Evolutionary conservation across 2,888 invertebrate species (phyloP).

Genomic region (Iphiclides podalirius): DNA sequence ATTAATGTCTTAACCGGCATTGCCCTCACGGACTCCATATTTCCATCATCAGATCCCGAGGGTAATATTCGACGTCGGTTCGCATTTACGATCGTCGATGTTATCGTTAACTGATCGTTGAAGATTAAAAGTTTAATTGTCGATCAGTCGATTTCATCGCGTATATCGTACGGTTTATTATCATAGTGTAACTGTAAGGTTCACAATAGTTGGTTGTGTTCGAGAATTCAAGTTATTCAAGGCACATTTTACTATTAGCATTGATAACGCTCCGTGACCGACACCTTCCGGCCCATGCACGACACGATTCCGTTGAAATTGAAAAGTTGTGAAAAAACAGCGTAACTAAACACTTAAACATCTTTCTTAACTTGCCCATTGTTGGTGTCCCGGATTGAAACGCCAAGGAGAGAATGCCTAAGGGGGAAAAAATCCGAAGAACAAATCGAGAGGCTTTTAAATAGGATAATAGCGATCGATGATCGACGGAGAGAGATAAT

Average conservation of each 20-base stretch:
- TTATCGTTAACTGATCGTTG: too few relatives aligned
- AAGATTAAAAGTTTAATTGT: too few relatives aligned
- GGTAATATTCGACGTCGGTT: not conserved
- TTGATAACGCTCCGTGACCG: slow-evolving; percentile 68
- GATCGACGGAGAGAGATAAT: slow-evolving; percentile 77
- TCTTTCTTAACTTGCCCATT: slow-evolving; percentile 76
- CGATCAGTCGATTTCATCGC: too few relatives aligned
- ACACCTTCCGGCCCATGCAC: slow-evolving; percentile 76
- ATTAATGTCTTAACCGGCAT: slow-evolving; percentile 74
- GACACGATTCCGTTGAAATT: slow-evolving; percentile 74
- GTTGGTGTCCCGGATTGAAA: slow-evolving; percentile 70
- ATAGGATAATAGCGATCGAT: slow-evolving; percentile 79
- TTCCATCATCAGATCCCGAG: not conserved
- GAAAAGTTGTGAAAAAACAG: slow-evolving; percentile 77
- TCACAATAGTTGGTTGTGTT: slow-evolving; percentile 3
- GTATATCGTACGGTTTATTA: too few relatives aligned
- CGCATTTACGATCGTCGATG: not conserved
- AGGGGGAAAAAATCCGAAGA: slow-evolving; percentile 62
- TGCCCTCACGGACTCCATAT: slow-evolving; percentile 43
- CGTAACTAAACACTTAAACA: slow-evolving; percentile 79
- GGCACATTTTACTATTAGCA: slow-evolving; percentile 56
- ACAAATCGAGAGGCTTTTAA: slow-evolving; percentile 79
- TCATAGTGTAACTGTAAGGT: not conserved
- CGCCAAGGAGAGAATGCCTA: slow-evolving; percentile 61
- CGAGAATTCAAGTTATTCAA: slow-evolving; percentile 30